phyloP scores from a whole-genome alignment of 2,888 invertebrate species.

The Amphimallon solstitiale region DNA sequence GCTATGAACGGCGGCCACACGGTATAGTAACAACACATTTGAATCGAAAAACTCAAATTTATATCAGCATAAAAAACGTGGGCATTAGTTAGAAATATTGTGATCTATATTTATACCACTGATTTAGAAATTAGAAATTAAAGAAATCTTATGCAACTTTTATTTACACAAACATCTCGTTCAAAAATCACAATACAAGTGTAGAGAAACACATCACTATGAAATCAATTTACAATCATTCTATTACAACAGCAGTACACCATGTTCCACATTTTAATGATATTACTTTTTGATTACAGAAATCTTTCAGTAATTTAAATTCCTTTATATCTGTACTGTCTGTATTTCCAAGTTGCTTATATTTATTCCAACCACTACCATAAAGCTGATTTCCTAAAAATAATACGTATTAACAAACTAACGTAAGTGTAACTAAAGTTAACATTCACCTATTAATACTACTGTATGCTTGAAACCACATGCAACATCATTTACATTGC shows the following conservation, averaged over 20 bases:
- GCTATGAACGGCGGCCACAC: too few species aligned
- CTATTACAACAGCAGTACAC: conserved; percentile 58
- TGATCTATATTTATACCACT: too few species aligned
- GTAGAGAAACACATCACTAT: neutral
- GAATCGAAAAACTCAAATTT: too few species aligned
- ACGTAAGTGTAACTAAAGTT: neutral
- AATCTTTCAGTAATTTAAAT: conserved; percentile 53
- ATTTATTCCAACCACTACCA: conserved; percentile 84
- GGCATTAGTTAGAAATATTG: too few species aligned
- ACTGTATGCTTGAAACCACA: conserved; percentile 85
- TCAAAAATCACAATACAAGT: too few species aligned
- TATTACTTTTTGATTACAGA: conserved; percentile 46
- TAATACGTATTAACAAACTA: conserved; percentile 35
- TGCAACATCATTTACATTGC: conserved; percentile 66
- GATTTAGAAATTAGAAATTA: too few species aligned
- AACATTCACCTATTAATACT: conserved; percentile 67
- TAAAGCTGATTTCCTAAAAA: conserved; percentile 71
- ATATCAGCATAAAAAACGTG: too few species aligned
- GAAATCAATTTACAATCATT: conserved; percentile 42
- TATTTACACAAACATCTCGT: too few species aligned
- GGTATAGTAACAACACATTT: too few species aligned
- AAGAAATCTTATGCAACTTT: too few species aligned
- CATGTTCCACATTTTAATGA: conserved; percentile 65
- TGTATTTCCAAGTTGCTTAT: conserved; percentile 77
- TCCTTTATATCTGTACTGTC: conserved; percentile 54